Base-by-base conservation (phyloP, 2,113 vertebrate species). In the Megatriorchis doriae region DNA sequence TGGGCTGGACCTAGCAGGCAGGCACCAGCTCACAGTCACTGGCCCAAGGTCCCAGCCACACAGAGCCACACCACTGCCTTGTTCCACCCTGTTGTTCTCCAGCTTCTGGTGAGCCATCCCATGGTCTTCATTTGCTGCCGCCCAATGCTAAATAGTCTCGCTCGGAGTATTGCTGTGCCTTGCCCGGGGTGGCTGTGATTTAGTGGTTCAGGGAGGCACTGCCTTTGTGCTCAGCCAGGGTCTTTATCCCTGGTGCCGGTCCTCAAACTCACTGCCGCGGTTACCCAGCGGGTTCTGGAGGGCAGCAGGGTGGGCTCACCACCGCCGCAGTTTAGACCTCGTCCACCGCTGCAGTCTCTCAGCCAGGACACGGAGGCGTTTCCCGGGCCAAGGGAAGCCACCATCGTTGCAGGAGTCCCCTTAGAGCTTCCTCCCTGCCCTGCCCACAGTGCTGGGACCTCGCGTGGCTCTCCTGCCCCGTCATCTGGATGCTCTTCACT, bases 261-360 rank as follows among this genome's bases (percentile, higher is more conserved):
- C 11, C 50, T 26, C 0, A 2, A 55, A 26, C 31, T 78, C 58
- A 23, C 14, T 0, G 0, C 70, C 5, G 4, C 0, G 3, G 48
- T 47, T 58, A 2, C 40, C 29, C 27, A 11, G 14, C 0, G 3
- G 40, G 52, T 79, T 61, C 75, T 83, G 71, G 48, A 61, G 63
- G 50, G 70, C 68, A 48, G 29, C 16, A 62, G 15, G 34, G 13
- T 81, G 77, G 79, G 42, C 45, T 83, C 38, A 50, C 27, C 34
- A 8, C 7, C 9, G 29, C 34, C 68, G n/a, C 25, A 36, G 32
- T 31, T 36, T 13, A 18, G 38, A 27, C 27, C 22, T 68, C 2
- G 1, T n/a, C 55, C 48, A 12, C 48, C 1, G 0, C 34, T 66
- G 48, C 6, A 26, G 25, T 15, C 50, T 67, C 71, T 91, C 70